Base-by-base conservation (phyloP, 2,888 invertebrate genomes). In the Agrochola lychnidis region DNA sequence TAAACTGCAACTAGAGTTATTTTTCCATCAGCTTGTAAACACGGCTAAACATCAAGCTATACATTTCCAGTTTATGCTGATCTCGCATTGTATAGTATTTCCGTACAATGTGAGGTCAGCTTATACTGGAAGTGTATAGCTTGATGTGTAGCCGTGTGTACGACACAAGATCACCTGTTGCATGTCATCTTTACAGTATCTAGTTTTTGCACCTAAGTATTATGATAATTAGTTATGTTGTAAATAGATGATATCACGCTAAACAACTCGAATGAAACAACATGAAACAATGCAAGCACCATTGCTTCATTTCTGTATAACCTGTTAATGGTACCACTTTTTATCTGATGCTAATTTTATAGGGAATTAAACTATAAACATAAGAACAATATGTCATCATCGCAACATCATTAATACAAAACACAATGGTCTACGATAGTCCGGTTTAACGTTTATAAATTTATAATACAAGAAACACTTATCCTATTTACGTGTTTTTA, bases 291-390 rank as follows among this genome's bases (percentile, higher is more conserved):
- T 56, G 45, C 53, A 74, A 30, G 14, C 45, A 56, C 25, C n/a
- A 42, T 66, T 25, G 22, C 51, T 22, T 67, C 16, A 22, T 42
- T 36, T 42, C 42, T n/a, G 42, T 57, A 36, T 56, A 67, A 42
- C 10, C 19, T 61, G 22, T 36, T 76, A 19, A 76, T 76, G 56
- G 67, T 2, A 36, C 56, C 16, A 36, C 14, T 68, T 76, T 67
- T 63, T 66, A 73, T 76, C 42, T 36, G 56, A 82, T 51, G 40
- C 14, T n/a, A 10, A 74, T 61, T 61, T 56, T 48, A 22, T 48
- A 36, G 3, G 14, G 25, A 73, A 51, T 82, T 61, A 82, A 82
- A 66, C 62, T 66, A 62, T 56, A 30, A 61, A 71, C 19, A 0
- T 22, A 19, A 36, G 9, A 53, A 42, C 5, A 36, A 51, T 22